phyloP scores from a whole-genome alignment of 92 coral and sea anemone genomes.

The Pocillopora meandrina region DNA sequence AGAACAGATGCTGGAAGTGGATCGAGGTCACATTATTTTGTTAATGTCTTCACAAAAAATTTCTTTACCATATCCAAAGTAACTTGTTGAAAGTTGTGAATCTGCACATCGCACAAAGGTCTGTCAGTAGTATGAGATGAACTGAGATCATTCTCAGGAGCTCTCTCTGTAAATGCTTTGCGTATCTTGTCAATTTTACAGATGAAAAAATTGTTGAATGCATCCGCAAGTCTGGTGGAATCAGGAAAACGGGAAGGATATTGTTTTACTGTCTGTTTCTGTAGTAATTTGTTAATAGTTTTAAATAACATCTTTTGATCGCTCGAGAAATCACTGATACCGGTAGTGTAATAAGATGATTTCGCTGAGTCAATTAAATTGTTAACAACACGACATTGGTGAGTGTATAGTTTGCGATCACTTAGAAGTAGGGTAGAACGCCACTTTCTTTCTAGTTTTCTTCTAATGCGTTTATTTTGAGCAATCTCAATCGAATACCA shows the following conservation, averaged over 20 bases:
- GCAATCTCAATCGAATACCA: slow-evolving; percentile 28
- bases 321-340: background rate
- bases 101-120: too few relatives aligned
- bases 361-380: background rate
- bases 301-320: slow-evolving; percentile 2
- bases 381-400: slow-evolving; percentile 37
- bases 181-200: background rate
- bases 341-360: slow-evolving; percentile 9
- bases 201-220: background rate
- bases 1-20: too few relatives aligned
- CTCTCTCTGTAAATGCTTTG: too few relatives aligned
- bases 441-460: slow-evolving; percentile 21
- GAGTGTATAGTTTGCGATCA: background rate
- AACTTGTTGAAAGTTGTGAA: too few relatives aligned
- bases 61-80: too few relatives aligned
- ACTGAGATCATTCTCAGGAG: too few relatives aligned
- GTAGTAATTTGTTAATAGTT: background rate
- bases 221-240: background rate
- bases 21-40: too few relatives aligned
- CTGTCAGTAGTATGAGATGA: too few relatives aligned
- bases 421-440: slow-evolving; percentile 1
- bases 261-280: background rate
- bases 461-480: background rate
- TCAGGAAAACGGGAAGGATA: background rate
- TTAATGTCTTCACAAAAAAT: too few relatives aligned